Evolutionary conservation across 2,888 invertebrate genomes (phyloP).

Genomic region (Molorchus minor): DNA sequence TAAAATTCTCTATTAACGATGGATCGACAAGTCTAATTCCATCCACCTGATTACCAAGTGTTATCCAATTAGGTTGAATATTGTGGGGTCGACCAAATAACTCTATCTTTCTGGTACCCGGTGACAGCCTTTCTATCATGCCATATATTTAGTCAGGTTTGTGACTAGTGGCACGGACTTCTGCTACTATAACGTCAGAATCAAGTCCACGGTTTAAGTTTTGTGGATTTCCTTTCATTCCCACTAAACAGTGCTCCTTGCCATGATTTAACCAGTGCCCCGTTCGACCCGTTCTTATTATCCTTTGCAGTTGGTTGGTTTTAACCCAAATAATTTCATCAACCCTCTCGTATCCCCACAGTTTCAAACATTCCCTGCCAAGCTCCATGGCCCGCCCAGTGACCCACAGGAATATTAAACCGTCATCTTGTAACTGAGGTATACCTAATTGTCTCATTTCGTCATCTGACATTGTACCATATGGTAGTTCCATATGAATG

Average conservation of each 20-base stretch:
- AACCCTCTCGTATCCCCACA: conserved; percentile 97
- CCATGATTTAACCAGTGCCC: conserved; percentile 99
- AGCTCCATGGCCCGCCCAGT: conserved; percentile 97
- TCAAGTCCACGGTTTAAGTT: conserved; percentile 93
- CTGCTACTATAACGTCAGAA: conserved; percentile 98
- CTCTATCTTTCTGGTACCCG: conserved; percentile 96
- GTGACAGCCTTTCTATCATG: conserved; percentile 96
- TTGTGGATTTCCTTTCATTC: conserved; percentile 94
- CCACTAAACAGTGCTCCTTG: conserved; percentile 96
- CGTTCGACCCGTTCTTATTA: conserved; percentile 95
- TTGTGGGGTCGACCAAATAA: conserved; percentile 97
- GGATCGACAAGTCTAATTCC: conserved; percentile 94
- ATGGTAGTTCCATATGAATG: conserved; percentile 98
- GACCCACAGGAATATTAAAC: conserved; percentile 97
- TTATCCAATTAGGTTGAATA: conserved; percentile 98
- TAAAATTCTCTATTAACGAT: conserved; percentile 87
- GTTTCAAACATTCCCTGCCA: conserved; percentile 91
- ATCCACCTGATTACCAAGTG: conserved; percentile 96
- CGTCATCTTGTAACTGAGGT: conserved; percentile 94
- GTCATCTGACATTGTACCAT: conserved; percentile 98
- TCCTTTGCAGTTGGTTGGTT: conserved; percentile 96
- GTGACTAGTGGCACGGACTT: conserved; percentile 96
- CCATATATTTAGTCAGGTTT: conserved; percentile 98
- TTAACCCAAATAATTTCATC: conserved; percentile 99
- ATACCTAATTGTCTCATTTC: conserved; percentile 97